phyloP scores from a whole-genome alignment of 2,797 vertebrate genomes.

The Cryptoprocta ferox region DNA sequence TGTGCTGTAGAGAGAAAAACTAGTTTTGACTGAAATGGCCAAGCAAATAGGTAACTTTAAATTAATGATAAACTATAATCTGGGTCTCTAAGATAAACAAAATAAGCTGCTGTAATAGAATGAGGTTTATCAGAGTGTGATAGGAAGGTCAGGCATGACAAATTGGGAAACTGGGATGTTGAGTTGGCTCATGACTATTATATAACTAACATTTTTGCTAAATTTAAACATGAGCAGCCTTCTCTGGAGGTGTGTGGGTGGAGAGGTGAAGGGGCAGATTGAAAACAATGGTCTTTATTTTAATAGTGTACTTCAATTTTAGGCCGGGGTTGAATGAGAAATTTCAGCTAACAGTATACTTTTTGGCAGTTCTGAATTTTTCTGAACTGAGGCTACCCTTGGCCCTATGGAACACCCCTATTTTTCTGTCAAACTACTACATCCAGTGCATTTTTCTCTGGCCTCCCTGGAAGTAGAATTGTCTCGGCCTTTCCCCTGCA shows the following conservation, averaged over 20 bases:
- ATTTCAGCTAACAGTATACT: constrained; percentile 51
- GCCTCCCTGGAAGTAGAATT: constrained; percentile 86
- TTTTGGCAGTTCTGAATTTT: constrained; percentile 70
- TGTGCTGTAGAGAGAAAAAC: constrained; percentile 20
- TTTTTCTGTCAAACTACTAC: constrained; percentile 85
- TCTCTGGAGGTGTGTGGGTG: constrained; percentile 58
- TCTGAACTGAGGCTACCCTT: constrained; percentile 82
- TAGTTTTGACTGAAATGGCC: constrained; percentile 26
- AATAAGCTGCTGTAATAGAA: constrained; percentile 41
- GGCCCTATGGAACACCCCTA: constrained; percentile 66
- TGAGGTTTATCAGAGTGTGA: constrained; percentile 67
- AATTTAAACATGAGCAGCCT: constrained; percentile 71
- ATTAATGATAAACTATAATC: constrained; percentile 49
- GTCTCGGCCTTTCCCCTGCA: constrained; percentile 86
- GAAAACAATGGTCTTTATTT: constrained; percentile 68
- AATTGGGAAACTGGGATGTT: constrained; percentile 55
- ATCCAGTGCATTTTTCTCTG: constrained; percentile 83
- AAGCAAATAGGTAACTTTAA: constrained; percentile 46
- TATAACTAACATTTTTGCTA: constrained; percentile 59
- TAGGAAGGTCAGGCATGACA: constrained; percentile 73
- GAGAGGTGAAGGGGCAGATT: constrained; percentile 67
- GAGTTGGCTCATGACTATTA: constrained; percentile 55
- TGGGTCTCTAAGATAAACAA: constrained; percentile 59
- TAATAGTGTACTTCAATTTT: constrained; percentile 76
- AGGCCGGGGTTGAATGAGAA: constrained; percentile 66